Evolutionary conservation across 2,113 vertebrate species (phyloP).

Genomic region (Andinoacara biseriatus): DNA sequence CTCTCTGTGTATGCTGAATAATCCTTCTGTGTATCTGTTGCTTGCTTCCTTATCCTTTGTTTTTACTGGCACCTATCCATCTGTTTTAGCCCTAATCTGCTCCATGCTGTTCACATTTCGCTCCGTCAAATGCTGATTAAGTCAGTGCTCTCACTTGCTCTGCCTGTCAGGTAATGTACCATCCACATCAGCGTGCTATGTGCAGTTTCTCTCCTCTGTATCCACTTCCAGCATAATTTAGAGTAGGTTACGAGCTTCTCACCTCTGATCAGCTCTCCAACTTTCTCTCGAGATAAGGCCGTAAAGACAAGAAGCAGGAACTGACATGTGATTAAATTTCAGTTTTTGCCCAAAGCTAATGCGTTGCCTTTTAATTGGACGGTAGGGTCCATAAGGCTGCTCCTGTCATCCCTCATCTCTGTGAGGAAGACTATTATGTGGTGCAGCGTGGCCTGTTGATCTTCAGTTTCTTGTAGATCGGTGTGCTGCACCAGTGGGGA

Average conservation of each 20-base stretch:
- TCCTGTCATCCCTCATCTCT: constrained; percentile 39
- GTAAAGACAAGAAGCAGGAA: constrained; percentile 19
- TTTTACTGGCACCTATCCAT: constrained; percentile 51
- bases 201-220: neutral
- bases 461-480: constrained; percentile 36
- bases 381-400: neutral
- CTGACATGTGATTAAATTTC: constrained; percentile 43
- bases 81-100: constrained; percentile 67
- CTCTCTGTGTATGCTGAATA: constrained; percentile 56
- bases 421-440: constrained; percentile 26
- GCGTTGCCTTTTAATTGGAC: constrained; percentile 43
- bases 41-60: constrained; percentile 62
- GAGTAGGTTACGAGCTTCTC: constrained; percentile 4
- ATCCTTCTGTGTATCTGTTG: constrained; percentile 61
- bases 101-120: constrained; percentile 62
- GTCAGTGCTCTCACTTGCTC: constrained; percentile 23
- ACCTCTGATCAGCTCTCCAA: constrained; percentile 10
- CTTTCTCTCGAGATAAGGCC: constrained; percentile 8
- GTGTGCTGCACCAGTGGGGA: neutral
- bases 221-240: constrained; percentile 11
- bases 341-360: constrained; percentile 14
- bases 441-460: constrained; percentile 48
- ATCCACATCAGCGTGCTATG: neutral
- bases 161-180: constrained; percentile 23
- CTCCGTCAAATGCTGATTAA: constrained; percentile 38